Base-by-base conservation (phyloP, 2,113 vertebrate genomes). In the Dissostichus mawsoni region DNA sequence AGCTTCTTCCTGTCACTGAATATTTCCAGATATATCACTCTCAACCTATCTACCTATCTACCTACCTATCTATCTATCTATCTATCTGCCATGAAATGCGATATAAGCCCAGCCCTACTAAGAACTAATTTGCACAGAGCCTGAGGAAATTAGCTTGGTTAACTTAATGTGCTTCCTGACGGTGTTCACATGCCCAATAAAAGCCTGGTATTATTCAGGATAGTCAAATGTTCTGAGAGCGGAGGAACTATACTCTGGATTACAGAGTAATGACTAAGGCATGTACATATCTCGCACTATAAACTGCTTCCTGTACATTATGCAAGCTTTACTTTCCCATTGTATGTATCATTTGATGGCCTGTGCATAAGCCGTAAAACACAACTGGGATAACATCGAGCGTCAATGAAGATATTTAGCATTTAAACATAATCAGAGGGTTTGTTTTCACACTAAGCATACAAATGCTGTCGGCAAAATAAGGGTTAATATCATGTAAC, bases 181-280 rank as follows among this genome's bases (percentile, higher is more conserved):
- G 25, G 25, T 29, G 17, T 85, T 73, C 53, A 72, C 71, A 65
- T 71, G 69, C 61, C 64, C 59, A 80, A 33, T 73, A 66, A 76
- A 74, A 61, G 23, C 23, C 61, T 48, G 20, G 23, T 44, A 56
- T 14, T 50, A 67, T 72, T 64, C 18, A 25, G 2, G 8, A 57
- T 41, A 48, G 36, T 48, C 52, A 2, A 10, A 56, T 55, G 55
- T 74, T 20, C 53, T 67, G 56, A 29, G 48, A 64, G 23, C 45
- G 47, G 16, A 52, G 16, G 36, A 41, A 41, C 36, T 41, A 41
- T 41, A 41, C 36, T 41, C 36, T 41, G 36, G 36, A 41, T 41
- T 41, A 41, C 18, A 18, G 14, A 56, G 65, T 53, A 5, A 41
- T 18, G 36, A 18, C 18, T n/a, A 10, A 14, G 48, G 23, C 23